phyloP scores from a whole-genome alignment of 2,113 vertebrate species.

The Propithecus coquereli region DNA sequence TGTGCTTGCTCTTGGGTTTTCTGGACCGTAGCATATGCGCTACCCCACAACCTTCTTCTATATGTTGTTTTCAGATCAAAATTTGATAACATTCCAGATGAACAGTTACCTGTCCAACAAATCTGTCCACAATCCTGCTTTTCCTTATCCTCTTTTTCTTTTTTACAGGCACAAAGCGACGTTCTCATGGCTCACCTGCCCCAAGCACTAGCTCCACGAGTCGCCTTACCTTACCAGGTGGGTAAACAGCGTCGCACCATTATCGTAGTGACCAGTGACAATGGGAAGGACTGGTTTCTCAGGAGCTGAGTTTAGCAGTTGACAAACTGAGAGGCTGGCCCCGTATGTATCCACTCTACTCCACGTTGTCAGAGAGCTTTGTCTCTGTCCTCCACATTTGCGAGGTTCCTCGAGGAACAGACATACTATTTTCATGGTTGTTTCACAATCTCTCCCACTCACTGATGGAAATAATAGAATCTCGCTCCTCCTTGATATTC shows the following conservation, averaged over 20 bases:
- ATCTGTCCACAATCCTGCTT: background rate
- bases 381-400: background rate
- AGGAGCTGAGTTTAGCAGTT: background rate
- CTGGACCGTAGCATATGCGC: rapidly evolving
- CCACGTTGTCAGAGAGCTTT: background rate
- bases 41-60: background rate
- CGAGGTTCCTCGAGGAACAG: background rate
- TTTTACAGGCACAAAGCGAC: conserved; percentile 69
- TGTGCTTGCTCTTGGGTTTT: background rate
- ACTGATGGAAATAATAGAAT: background rate
- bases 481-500: background rate
- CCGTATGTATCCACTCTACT: background rate
- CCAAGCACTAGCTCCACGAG: conserved; percentile 54
- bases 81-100: background rate
- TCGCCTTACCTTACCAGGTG: conserved; percentile 81
- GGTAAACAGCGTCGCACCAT: background rate
- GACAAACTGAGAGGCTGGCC: background rate
- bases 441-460: background rate
- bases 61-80: background rate
- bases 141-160: conserved; percentile 47
- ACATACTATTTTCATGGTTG: background rate
- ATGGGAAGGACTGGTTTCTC: background rate
- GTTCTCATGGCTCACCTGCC: conserved; percentile 57
- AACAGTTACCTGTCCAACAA: background rate
- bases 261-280: background rate